phyloP scores from a whole-genome alignment of 1,140 invertebrate species.

The Nasonia longicornis region DNA sequence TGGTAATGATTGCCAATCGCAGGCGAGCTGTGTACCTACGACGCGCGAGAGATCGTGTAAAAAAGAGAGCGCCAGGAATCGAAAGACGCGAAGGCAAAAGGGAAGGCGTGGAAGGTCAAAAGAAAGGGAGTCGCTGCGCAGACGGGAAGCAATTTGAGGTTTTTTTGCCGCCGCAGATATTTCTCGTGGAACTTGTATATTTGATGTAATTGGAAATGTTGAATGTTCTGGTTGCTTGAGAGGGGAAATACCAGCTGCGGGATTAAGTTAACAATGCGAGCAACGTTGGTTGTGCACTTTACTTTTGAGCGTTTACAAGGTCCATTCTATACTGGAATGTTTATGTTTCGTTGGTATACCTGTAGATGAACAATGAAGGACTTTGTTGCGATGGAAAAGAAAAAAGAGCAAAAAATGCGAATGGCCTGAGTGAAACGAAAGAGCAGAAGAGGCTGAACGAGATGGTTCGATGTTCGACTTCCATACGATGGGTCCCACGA shows the following conservation, averaged over 20 bases:
- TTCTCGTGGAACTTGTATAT: background rate
- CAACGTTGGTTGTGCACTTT: background rate
- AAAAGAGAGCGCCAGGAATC: background rate
- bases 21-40: background rate
- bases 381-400: too few species aligned
- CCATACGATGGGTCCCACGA: background rate
- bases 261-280: background rate
- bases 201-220: background rate
- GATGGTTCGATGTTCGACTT: slow-evolving; percentile 9
- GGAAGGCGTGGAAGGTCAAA: background rate
- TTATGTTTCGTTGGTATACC: too few species aligned
- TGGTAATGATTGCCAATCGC: slow-evolving; percentile 19
- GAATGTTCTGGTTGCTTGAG: background rate
- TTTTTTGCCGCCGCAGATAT: background rate
- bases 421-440: background rate
- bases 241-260: background rate
- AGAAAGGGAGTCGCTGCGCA: background rate
- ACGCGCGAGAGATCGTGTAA: background rate
- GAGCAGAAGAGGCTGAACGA: background rate
- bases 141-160: background rate
- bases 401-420: background rate
- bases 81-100: background rate
- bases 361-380: too few species aligned
- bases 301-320: background rate
- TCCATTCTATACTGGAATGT: too few species aligned